A percentile compares a stretch with the other conserved stretches of the same genome.
phyloP scores from a whole-genome alignment of 1,140 invertebrate genomes.

The Bombus sibiricus region DNA sequence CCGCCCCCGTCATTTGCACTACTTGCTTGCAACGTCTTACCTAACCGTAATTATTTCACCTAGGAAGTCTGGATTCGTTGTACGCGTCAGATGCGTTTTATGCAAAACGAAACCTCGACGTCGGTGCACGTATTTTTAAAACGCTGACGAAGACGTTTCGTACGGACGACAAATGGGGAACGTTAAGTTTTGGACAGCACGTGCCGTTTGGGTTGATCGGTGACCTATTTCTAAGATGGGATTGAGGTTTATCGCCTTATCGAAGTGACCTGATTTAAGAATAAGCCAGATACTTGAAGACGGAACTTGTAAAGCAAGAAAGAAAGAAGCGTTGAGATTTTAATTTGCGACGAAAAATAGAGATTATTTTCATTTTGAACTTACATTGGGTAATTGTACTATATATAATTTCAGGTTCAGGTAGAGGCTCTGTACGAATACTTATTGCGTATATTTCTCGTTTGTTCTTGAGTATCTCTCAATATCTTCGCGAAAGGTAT shows the following conservation, averaged over 20 bases:
- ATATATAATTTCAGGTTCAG: too few relatives aligned
- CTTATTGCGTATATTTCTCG: too few relatives aligned
- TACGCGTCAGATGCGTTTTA: slow-evolving; percentile 19
- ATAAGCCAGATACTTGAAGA: neutral
- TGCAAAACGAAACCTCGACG: slow-evolving; percentile 18
- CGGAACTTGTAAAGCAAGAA: neutral
- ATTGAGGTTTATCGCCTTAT: neutral
- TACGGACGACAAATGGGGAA: neutral
- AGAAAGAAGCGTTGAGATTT: neutral
- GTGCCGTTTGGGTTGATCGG: neutral
- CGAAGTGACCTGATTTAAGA: neutral
- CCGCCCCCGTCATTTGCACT: slow-evolving; percentile 55
- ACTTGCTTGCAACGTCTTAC: slow-evolving; percentile 35
- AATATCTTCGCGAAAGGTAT: too few relatives aligned
- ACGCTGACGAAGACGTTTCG: slow-evolving; percentile 2
- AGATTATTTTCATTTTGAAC: too few relatives aligned
- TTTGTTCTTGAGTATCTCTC: too few relatives aligned
- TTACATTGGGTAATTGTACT: too few relatives aligned
- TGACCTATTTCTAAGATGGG: neutral
- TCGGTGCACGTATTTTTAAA: slow-evolving; percentile 32
- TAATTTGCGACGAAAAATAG: neutral
- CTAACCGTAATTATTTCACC: slow-evolving; percentile 60
- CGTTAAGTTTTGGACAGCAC: neutral
- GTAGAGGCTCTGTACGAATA: too few relatives aligned
- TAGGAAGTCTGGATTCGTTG: slow-evolving; percentile 45